Conservation (phyloP, 1,140 invertebrate genomes). For the Aradophagus sp. region DNA sequence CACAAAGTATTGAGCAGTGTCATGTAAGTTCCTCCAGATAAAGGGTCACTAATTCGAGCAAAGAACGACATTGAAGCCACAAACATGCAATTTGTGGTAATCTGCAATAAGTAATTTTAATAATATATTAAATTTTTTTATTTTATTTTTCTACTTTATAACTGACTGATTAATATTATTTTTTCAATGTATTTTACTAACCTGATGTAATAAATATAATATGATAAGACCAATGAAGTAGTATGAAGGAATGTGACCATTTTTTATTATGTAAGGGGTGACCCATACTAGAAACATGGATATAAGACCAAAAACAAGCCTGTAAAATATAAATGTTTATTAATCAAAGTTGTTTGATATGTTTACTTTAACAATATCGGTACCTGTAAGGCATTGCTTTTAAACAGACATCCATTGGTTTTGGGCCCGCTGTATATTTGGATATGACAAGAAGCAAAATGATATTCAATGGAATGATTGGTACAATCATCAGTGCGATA, state of each 20-base stretch:
- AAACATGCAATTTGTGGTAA: conserved; percentile 85
- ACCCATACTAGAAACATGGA: conserved; percentile 89
- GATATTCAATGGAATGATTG: conserved; percentile 95
- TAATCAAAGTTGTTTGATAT: no score
- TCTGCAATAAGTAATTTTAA: conserved; percentile 70
- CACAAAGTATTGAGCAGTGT: conserved; percentile 97
- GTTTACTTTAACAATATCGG: no score
- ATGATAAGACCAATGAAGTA: conserved; percentile 88
- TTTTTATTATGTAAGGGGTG: conserved; percentile 83
- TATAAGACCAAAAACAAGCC: conserved; percentile 88
- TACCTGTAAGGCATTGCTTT: conserved; percentile 91
- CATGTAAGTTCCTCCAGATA: conserved; percentile 99
- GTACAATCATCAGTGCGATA: conserved; percentile 92
- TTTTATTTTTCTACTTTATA: no score
- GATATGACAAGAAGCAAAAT: conserved; percentile 90
- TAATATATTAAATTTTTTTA: not conserved
- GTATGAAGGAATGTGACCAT: conserved; percentile 82
- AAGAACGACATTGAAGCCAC: conserved; percentile 90
- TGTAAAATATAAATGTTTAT: no score
- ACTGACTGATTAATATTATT: conserved; percentile 3
- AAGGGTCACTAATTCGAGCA: conserved; percentile 91
- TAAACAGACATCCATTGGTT: conserved; percentile 91
- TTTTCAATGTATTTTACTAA: conserved; percentile 69
- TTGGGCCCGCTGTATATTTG: conserved; percentile 90
- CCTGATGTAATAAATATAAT: conserved; percentile 93